Conservation (phyloP, 2,888 invertebrate species). For the Opisthograptis luteolata region DNA sequence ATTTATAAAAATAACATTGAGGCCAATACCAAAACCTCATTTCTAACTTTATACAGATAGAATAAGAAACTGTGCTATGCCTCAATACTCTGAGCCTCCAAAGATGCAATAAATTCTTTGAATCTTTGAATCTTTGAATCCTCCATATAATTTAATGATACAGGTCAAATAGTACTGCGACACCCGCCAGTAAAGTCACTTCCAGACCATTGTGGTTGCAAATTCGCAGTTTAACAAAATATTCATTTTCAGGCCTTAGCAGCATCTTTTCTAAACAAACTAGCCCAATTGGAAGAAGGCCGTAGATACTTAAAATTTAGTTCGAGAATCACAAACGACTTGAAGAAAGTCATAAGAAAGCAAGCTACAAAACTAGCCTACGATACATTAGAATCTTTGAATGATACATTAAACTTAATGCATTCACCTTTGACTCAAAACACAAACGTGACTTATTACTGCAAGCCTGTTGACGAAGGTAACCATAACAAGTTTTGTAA, state of each 20-base stretch:
- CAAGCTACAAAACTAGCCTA: slow-evolving; percentile 50
- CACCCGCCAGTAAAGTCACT: no score
- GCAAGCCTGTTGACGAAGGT: slow-evolving; percentile 61
- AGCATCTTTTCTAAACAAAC: slow-evolving; percentile 57
- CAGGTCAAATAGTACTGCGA: no score
- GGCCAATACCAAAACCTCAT: no score
- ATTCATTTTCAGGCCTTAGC: slow-evolving; percentile 63
- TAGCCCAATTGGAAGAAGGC: slow-evolving; percentile 69
- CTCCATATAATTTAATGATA: no score
- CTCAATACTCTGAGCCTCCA: no score
- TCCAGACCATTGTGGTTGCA: no score
- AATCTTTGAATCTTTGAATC: no score
- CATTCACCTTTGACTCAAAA: slow-evolving; percentile 52
- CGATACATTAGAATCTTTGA: slow-evolving; percentile 55
- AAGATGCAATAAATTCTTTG: no score
- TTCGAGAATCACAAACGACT: slow-evolving; percentile 67
- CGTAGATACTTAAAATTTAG: slow-evolving; percentile 68
- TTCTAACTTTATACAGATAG: no score
- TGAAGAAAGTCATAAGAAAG: slow-evolving; percentile 64
- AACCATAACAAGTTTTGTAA: slow-evolving; percentile 53
- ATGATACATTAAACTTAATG: slow-evolving; percentile 54
- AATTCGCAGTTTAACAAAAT: no score
- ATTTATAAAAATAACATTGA: no score
- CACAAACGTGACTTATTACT: slow-evolving; percentile 52
- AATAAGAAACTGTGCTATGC: no score